Base-by-base conservation (phyloP, 2,113 vertebrate species). In the Oplegnathus fasciatus region DNA sequence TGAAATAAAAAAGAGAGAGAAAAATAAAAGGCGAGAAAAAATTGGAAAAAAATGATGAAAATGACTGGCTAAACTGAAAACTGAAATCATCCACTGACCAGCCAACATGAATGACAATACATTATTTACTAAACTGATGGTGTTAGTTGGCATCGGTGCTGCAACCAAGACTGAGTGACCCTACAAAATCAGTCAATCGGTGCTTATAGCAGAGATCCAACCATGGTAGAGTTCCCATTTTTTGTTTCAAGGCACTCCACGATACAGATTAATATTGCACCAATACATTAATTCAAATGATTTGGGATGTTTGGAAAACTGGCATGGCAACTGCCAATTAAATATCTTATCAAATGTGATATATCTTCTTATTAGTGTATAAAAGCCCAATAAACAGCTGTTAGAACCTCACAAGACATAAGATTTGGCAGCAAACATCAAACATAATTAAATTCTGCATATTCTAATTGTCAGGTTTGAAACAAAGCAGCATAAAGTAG, bases 381-480 rank as follows among this genome's bases (percentile, higher is more conserved):
- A 54, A 20, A 62, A 32, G 5, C 20, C 71, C 48, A 57, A 26
- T 17, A 75, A 72, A 22, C 46, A 48, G 57, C 42, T 24, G 26
- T 24, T 22, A 14, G 40, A 32, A 13, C 20, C 32, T n/a, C 28
- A 15, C 3, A 1, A 55, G 48, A 34, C 57, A n/a, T 1, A 7
- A 18, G 28, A 10, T 40, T 68, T 52, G 61, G 34, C 42, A 79
- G 52, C 15, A 74, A 62, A 62, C 42, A 62, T 64, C 57, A 50
- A 57, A 44, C 76, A 28, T 7, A 24, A 8, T 55, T 24, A n/a
- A 62, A 61, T 62, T 55, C 57, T 65, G 65, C 66, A 37, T 55
- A 37, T 7, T 64, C 2, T 64, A 62, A 54, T 62, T 42, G 32
- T 15, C 14, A 54, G 50, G 9, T 24, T 30, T 28, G n/a, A 28